Evolutionary conservation across 2,113 vertebrate genomes (phyloP).

Genomic region (Cyprinus carpio): DNA sequence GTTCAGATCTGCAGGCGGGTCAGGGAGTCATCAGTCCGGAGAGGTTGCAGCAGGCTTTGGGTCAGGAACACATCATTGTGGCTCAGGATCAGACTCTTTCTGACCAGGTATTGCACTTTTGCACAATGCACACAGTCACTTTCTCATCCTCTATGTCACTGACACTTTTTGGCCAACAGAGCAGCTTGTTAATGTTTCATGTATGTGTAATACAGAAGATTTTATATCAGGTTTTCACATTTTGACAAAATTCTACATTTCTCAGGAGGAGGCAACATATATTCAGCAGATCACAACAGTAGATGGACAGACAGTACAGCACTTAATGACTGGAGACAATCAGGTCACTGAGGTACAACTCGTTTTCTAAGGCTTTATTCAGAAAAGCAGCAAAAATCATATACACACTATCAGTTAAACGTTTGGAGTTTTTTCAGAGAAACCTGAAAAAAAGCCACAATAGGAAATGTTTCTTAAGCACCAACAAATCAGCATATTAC

Average conservation of each 20-base stretch:
- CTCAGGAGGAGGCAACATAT: conserved; percentile 90
- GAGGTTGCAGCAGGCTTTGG: conserved; percentile 83
- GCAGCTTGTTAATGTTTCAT: background rate
- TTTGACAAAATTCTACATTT: background rate
- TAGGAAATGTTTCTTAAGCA: background rate
- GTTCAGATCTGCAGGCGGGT: conserved; percentile 82
- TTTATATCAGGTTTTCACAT: background rate
- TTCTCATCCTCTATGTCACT: background rate
- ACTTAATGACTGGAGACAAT: conserved; percentile 91
- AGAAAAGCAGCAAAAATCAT: background rate
- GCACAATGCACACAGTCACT: background rate
- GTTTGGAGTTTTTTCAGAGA: background rate
- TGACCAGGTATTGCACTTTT: conserved; percentile 77
- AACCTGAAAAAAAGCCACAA: background rate
- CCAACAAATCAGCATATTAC: background rate
- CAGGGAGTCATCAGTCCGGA: conserved; percentile 84
- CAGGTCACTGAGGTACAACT: conserved; percentile 78
- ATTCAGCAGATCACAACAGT: conserved; percentile 97
- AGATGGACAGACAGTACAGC: conserved; percentile 92
- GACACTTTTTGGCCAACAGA: background rate
- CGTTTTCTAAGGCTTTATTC: background rate
- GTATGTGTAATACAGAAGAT: background rate
- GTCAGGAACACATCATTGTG: conserved; percentile 92
- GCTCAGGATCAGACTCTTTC: conserved; percentile 85
- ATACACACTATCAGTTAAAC: background rate